Base-by-base conservation (phyloP, 2,113 vertebrate genomes). In the Eleginops maclovinus region DNA sequence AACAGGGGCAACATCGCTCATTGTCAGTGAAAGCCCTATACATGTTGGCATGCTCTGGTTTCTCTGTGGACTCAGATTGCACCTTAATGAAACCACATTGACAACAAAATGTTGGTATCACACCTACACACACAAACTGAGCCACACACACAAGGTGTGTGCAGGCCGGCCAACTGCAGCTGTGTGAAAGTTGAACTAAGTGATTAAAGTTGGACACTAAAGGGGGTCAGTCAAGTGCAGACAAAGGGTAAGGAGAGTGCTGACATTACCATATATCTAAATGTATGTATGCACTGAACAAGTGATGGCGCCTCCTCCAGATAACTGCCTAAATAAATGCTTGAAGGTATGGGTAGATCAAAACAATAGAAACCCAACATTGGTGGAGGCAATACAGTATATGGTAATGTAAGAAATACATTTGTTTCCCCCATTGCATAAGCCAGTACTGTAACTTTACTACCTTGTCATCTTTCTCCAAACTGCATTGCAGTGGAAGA, bases 21-120 rank as follows among this genome's bases (percentile, higher is more conserved):
- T 46, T 40, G 26, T 54, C 55, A 56, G 72, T 77, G 75, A 67
- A 82, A 58, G 85, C 72, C 65, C 83, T 69, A 19, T 80, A 43
- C 75, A 76, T 75, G 77, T 83, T 65, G 66, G 60, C 40, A 31
- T 64, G 79, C 83, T 91, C 87, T 72, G 41, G 83, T 91, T 92
- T 89, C 91, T 84, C 58, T 58, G 44, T 43, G 76, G 83, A 83
- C 56, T 91, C 91, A 10, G 60, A 70, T 90, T 85, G 72, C 91
- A 89, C 63, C 64, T 77, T 82, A 85, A 70, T 83, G 75, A 83
- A 50, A 69, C 60, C 50, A 76, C 24, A 1, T 49, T 65, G 75
- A 84, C 84, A 78, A 88, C 75, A 78, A 73, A 55, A 59, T 63
- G 50, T 71, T 59, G 46, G 62, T 50, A 51, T 71, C 40, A 58